Base-by-base conservation (phyloP, 30 jellyfish, hydroid and myxozoan species). In the Phacellophora camtschatica region DNA sequence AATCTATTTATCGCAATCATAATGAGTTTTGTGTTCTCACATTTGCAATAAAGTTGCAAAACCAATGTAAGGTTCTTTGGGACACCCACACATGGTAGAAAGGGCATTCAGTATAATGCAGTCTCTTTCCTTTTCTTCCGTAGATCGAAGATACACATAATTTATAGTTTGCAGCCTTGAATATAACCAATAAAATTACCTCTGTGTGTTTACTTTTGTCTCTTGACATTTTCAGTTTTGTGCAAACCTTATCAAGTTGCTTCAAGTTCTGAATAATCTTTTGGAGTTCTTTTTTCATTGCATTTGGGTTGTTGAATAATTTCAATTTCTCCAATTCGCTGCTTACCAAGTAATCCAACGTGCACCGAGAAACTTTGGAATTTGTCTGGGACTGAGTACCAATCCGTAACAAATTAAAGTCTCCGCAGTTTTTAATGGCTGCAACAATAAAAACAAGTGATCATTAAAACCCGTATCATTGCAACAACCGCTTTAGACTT, bases 381-480 rank as follows among this genome's bases (percentile, higher is more conserved):
- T 65, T 59, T 13, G 75, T 82, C 34, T 89, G 88, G 42, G 74
- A 20, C 41, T 32, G 15, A 1, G 73, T 43, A 12, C 97, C 97
- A 71, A 89, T 55, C n/a, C 97, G 90, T 4, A 89, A 54, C 69
- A 89, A 36, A 37, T 82, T 81, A 86, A 89, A 82, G 57, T 82
- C 95, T 1, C 97, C 97, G 48, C 97, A 89, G 48, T 89, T 88
- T 18, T 64, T 76, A 43, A 22, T 33, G 45, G 49, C 74, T 83
- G 65, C 20, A 5, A 28, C n/a, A 6, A 46, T 7, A 46, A n/a
- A n/a, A n/a, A n/a, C n/a, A n/a, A n/a, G n/a, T n/a, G n/a, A n/a
- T n/a, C n/a, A n/a, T n/a, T n/a, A n/a, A n/a, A n/a, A n/a, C n/a
- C n/a, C n/a, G n/a, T n/a, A n/a, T n/a, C n/a, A n/a, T n/a, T n/a